A percentile compares a stretch with the other conserved stretches of the same genome.
These are phyloP conservation scores for Hassar affinis DNA, from an alignment of 2,113 vertebrate genomes.

Conservation along the genomic window DNA sequence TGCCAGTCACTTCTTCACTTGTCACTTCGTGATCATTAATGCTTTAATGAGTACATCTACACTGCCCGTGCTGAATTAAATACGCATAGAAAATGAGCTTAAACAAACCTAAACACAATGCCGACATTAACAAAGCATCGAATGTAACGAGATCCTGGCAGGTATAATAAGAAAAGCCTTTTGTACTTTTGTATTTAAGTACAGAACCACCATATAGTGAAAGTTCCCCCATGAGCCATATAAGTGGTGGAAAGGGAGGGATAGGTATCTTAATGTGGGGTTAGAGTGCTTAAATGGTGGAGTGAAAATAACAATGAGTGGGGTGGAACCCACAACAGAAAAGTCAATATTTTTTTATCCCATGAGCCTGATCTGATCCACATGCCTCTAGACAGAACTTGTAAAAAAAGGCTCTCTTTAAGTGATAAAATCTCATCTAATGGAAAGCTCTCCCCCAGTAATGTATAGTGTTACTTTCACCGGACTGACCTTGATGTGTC, in stretches of 20 bases:
- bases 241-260: conserved; percentile 36
- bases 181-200: conserved; percentile 10
- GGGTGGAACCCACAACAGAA: conserved; percentile 48
- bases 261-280: conserved; percentile 47
- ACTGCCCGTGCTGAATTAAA: conserved; percentile 5
- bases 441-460: conserved; percentile 58
- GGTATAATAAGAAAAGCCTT: background rate
- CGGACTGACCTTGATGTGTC: conserved; percentile 67
- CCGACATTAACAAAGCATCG: background rate
- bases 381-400: conserved; percentile 50
- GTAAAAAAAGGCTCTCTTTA: conserved; percentile 61
- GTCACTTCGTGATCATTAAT: conserved; percentile 37
- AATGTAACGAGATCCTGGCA: background rate
- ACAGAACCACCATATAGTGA: conserved; percentile 21
- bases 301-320: conserved; percentile 46
- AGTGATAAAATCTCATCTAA: conserved; percentile 66
- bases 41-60: conserved; percentile 20
- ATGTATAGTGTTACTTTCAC: conserved; percentile 71
- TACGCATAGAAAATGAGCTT: conserved; percentile 1
- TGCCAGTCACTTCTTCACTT: conserved; percentile 30
- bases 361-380: conserved; percentile 51
- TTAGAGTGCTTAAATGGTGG: conserved; percentile 52
- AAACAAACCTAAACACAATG: background rate
- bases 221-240: conserved; percentile 27
- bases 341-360: conserved; percentile 54